Evolutionary conservation across 2,888 invertebrate genomes (phyloP), one percentile per base, ranked within the genome.

Genomic region (Masnerella sp.): DNA sequence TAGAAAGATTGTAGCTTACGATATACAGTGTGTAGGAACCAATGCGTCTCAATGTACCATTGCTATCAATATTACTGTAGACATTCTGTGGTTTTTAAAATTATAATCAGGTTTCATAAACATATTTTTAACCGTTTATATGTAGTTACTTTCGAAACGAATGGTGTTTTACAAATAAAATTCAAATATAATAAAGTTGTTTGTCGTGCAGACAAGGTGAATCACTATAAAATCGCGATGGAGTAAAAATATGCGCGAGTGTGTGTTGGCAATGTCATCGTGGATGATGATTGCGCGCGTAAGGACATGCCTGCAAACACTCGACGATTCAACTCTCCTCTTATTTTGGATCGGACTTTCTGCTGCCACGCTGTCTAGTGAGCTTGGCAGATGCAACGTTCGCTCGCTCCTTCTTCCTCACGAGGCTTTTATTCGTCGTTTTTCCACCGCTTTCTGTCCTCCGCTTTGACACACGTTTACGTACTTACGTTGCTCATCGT

Each of bases 281-380:
- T 34, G 52, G 52, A 56, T 65, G 56, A 68, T 65, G 52, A 67
- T 54, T 64, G 69, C 43, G 22, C 64, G 30, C 58, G 73, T 67
- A 65, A 69, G 67, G 67, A 72, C 74, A 74, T 70, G 67, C 61
- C 72, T 68, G 61, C 54, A 76, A 58, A 76, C 64, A 76, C 74
- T n/a, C n/a, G n/a, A n/a, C n/a, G n/a, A 61, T 73, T 64, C 75
- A 73, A 68, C 61, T 74, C 76, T 77, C 76, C 77, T 80, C 79
- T 81, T 78, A 77, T 79, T 81, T 79, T 67, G 75, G 77, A 72
- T 77, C 78, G 71, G 69, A 76, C 70, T 76, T 52, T 64, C 62
- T 47, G 84, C 84, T 83, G 84, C 84, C 84, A 84, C 83, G 84
- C 84, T 84, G 83, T 83, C 84, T 84, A 84, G 83, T 79, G 77